Base-by-base conservation (phyloP, 2,113 vertebrate genomes). In the Hystrix cristata region DNA sequence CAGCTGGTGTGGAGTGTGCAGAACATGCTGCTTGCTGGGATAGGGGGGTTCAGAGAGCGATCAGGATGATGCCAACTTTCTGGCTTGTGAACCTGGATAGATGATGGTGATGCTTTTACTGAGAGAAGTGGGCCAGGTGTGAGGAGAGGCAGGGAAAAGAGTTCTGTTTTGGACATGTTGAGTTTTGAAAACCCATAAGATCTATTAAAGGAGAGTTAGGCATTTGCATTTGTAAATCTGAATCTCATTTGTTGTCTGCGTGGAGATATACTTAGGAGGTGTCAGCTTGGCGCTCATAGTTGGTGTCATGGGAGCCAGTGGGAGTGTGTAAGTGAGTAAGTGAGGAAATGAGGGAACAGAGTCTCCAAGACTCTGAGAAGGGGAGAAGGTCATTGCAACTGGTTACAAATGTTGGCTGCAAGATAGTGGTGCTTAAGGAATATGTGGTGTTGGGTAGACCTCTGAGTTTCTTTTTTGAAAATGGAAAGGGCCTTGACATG, bases 141-240 rank as follows among this genome's bases (percentile, higher is more conserved):
- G n/a, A 92, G 76, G 67, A 79, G 23, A 83, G 18, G 53, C 10
- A 31, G 38, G 74, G 43, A 93, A 38, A 59, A 79, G 64, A 23
- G 2, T 91, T 89, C 27, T 31, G 5, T 74, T 67, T 93, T 60
- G 89, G 65, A 57, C 18, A 34, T 43, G 27, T 19, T 92, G 62
- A 94, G 94, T 89, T 93, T 87, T 29, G 90, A 90, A 51, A 76
- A 69, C 46, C 12, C 18, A 6, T 76, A 71, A 82, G 16, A 79
- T 38, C 25, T 81, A 82, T 93, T 60, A 57, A 5, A 76, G n/a
- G 67, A 90, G 84, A 92, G 7, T 76, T 57, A 72, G 53, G 78
- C 19, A 86, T 82, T 90, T 91, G 82, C 81, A 43, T 67, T 51
- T 96, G 38, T 86, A 46, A 34, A 55, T 94, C 55, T 93, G 95